Conservation (phyloP, 2,888 invertebrate species). For the Ochropleura plecta region DNA sequence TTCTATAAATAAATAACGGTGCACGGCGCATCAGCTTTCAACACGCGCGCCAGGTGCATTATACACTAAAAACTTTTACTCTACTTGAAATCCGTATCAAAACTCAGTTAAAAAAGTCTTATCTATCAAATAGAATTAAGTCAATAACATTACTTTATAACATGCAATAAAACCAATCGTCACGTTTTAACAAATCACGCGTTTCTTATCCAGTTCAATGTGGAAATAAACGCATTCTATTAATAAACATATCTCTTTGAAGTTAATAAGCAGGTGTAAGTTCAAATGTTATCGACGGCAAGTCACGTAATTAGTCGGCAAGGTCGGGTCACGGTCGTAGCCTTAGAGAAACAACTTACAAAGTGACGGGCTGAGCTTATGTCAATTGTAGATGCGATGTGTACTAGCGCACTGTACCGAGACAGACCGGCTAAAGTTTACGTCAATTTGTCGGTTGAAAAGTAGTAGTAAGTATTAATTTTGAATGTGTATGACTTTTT, state of each 20-base stretch:
- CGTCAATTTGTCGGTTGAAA: too few species aligned
- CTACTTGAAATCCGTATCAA: conserved; percentile 4
- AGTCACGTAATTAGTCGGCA: conserved; percentile 24
- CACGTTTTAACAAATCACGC: conserved; percentile 31
- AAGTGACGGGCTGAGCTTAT: background rate
- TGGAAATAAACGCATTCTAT: conserved; percentile 35
- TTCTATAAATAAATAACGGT: background rate
- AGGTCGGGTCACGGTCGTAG: conserved; percentile 62
- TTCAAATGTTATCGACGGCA: conserved; percentile 41
- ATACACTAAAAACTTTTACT: background rate
- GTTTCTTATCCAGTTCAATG: conserved; percentile 41
- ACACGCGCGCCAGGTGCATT: background rate
- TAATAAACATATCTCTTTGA: conserved; percentile 2
- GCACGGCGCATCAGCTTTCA: background rate
- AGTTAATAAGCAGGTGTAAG: conserved; percentile 48
- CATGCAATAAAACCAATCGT: conserved; percentile 16
- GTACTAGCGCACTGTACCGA: too few species aligned
- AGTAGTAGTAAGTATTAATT: background rate
- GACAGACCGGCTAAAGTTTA: background rate
- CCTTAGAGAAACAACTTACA: background rate
- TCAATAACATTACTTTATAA: conserved; percentile 8
- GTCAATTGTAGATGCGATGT: conserved; percentile 7
- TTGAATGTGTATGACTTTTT: background rate
- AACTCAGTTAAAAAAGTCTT: background rate
- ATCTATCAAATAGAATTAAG: conserved; percentile 10